Base-by-base conservation (phyloP, 2,113 vertebrate genomes). In the Balaeniceps rex region DNA sequence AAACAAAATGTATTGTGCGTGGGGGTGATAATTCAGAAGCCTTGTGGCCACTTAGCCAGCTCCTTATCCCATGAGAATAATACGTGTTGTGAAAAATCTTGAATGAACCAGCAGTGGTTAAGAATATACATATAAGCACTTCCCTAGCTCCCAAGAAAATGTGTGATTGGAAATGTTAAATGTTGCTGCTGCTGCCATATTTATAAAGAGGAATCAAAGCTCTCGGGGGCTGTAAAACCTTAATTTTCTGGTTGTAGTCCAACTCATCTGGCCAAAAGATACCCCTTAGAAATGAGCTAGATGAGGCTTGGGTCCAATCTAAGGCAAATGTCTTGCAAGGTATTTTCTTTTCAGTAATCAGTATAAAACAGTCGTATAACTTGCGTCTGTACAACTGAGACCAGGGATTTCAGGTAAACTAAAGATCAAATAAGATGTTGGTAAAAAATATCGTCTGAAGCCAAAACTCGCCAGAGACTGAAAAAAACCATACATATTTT, bases 1-100 rank as follows among this genome's bases (percentile, higher is more conserved):
- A 65, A 96, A 86, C 55, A 94, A 97, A 93, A 90, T 87, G 66
- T 92, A 83, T 86, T 94, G 89, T 95, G 77, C 58, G 79, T 82
- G 31, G 58, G 18, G 34, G 23, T 90, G 47, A 86, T 94, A 94
- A 95, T 87, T 96, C 82, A 82, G 82, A 87, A 95, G 78, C 82
- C 72, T 82, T 70, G 75, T 83, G 89, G 71, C 77, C 92, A 54
- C 94, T 96, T 95, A 83, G 16, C 79, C 94, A 91, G 46, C 40
- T 94, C 42, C 76, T 83, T 87, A 66, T 84, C 95, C 95, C 79
- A 25, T 49, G 61, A 84, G 97, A 83, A 93, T 88, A 44, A 63
- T 44, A 38, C 15, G 25, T 9, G 31, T 49, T 94, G 34, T 85
- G 63, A 88, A 83, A 97, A 96, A 76, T 86, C 84, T 49, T 78